Evolutionary conservation across 2,113 vertebrate genomes (phyloP).

Genomic region (Bufo gargarizans): DNA sequence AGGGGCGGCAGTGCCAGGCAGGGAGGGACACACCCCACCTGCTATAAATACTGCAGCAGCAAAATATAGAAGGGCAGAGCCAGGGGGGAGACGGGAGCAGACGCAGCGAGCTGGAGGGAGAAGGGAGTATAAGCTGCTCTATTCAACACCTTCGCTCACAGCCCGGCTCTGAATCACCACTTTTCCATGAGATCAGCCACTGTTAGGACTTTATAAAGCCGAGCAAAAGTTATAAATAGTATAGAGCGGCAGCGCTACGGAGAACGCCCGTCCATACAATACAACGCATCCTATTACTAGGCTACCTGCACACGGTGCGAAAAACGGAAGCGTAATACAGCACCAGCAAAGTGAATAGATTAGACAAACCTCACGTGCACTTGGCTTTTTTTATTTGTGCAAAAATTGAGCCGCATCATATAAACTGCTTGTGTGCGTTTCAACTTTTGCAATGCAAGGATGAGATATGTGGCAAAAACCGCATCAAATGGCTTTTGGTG

Average conservation of each 20-base stretch:
- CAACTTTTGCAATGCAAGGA: too few relatives aligned
- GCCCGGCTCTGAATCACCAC: neutral
- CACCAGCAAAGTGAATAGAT: too few relatives aligned
- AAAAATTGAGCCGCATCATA: too few relatives aligned
- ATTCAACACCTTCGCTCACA: conserved; percentile 35
- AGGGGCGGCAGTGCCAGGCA: conserved; percentile 44
- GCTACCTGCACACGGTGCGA: too few relatives aligned
- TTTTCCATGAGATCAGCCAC: conserved; percentile 33
- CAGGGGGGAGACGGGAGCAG: neutral
- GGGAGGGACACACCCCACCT: conserved; percentile 51
- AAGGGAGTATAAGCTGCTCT: neutral
- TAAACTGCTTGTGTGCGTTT: too few relatives aligned
- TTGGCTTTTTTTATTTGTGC: too few relatives aligned
- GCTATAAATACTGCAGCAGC: conserved; percentile 55
- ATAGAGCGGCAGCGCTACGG: neutral
- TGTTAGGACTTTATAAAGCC: conserved; percentile 13
- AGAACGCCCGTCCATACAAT: neutral
- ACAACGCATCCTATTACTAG: too few relatives aligned
- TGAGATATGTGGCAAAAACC: too few relatives aligned
- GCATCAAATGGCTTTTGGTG: too few relatives aligned
- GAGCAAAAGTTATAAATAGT: neutral
- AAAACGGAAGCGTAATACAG: too few relatives aligned
- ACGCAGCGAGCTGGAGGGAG: conserved; percentile 35
- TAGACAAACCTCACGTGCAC: too few relatives aligned
- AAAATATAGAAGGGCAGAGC: conserved; percentile 52